phyloP scores from a whole-genome alignment of 2,888 invertebrate species.

The Lasioglossum oenotherae region DNA sequence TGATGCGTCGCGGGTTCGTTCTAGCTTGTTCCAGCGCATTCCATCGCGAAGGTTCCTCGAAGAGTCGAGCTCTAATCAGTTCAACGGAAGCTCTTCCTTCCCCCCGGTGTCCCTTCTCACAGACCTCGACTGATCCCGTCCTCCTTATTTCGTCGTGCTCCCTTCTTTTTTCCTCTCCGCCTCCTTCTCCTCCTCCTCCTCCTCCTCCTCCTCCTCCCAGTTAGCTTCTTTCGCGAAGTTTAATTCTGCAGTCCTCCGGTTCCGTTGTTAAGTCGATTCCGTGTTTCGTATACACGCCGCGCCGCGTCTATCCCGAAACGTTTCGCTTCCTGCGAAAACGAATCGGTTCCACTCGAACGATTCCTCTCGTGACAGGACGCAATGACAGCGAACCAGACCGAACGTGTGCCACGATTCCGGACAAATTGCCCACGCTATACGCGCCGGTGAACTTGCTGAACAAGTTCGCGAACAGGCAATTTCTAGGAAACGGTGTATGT shows the following conservation, averaged over 20 bases:
- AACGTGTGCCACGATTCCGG: constrained; percentile 19
- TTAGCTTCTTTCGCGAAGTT: constrained; percentile 51
- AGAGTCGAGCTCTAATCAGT: constrained; percentile 75
- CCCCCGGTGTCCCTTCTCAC: neutral
- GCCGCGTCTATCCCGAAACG: constrained; percentile 58
- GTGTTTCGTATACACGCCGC: constrained; percentile 37
- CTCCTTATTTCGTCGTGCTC: constrained; percentile 38
- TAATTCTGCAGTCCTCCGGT: constrained; percentile 53
- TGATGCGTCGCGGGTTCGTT: constrained; percentile 50
- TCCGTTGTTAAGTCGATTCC: constrained; percentile 74
- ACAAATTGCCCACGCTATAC: constrained; percentile 2
- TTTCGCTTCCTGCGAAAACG: constrained; percentile 62
- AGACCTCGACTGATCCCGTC: constrained; percentile 26
- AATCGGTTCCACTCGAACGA: constrained; percentile 43
- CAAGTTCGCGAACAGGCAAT: constrained; percentile 32
- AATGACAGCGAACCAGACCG: constrained; percentile 62
- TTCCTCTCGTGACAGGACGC: constrained; percentile 77
- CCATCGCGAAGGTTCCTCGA: constrained; percentile 74
- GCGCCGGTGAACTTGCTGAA: neutral
- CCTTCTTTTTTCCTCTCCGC: constrained; percentile 21
- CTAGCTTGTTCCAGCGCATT: constrained; percentile 64
- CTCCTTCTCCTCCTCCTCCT: neutral
- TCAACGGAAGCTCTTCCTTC: constrained; percentile 72
- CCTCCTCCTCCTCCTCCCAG: neutral
- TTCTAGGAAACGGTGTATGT: constrained; percentile 10